Base-by-base conservation (phyloP, 1,140 invertebrate species). In the Leptinotarsa lineolata region DNA sequence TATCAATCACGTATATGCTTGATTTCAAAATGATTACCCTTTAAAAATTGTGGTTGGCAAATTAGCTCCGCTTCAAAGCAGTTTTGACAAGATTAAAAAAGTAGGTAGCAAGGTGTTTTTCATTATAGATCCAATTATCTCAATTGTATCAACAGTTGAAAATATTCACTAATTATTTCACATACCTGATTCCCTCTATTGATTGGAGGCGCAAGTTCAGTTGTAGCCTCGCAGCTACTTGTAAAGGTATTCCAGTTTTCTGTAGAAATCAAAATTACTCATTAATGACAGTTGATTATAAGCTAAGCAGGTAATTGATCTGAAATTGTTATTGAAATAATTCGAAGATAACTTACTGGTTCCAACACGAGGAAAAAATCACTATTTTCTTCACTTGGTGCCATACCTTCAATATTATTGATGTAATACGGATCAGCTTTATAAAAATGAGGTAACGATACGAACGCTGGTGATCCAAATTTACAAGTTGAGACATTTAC, bases 211-310 rank as follows among this genome's bases (percentile, higher is more conserved):
- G 85, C 72, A 94, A 86, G 81, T 94, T 94, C 20, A 94, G 85
- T 85, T 95, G 93, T 44, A 95, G 88, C 74, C 91, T 87, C 0
- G 91, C 93, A 0, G 89, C 86, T 0, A 94, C 92, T 61, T 93
- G 89, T 8, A 94, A 75, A 2, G 92, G 91, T 59, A 94, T 87
- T n/a, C 92, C 93, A 16, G 90, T 88, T 69, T 84, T 89, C 91
- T 93, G 82, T 54, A 88, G 87, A 21, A 72, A 15, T 21, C 16
- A 45, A 67, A 65, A 21, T 39, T 3, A 70, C 20, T 60, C 30
- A 66, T 39, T 3, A 39, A 39, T 39, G 8, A 30, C 30, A 30
- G 30, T 30, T 39, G 8, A 0, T 39, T 11, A 0, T 2, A 39
- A 39, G 11, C 8, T 0, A 11, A 39, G 30, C 2, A 24, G 22